Base-by-base conservation (phyloP, 2,113 vertebrate species). In the Hylia prasina region DNA sequence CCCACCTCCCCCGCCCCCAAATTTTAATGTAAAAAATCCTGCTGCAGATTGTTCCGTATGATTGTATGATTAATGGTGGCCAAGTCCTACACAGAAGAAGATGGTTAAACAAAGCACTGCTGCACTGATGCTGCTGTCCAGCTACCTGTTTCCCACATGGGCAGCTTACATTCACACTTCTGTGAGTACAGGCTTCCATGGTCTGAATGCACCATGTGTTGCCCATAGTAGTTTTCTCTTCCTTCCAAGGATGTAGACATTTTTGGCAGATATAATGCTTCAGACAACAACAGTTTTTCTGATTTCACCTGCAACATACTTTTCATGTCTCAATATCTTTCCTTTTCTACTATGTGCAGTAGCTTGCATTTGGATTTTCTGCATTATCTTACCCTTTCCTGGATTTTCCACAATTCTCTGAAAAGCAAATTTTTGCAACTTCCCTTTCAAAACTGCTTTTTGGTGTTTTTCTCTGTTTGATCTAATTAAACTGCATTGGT, bases 371-470 rank as follows among this genome's bases (percentile, higher is more conserved):
- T 79, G 44, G 27, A 72, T 85, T 87, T 87, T 73, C 45, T 65
- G 16, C 10, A 37, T 72, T 91, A 48, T 57, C 30, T 10, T 69
- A 33, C 5, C 3, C 9, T 81, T 68, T 27, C 16, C 47, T 70
- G 14, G 11, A 13, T 76, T 90, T 82, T 84, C 31, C 28, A 83
- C n/a, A 77, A 7, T 8, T 70, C 23, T 69, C 39, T 93, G 53
- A 95, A 97, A 70, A 73, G 57, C 3, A 85, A 96, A 10, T 35
- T 73, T 83, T 95, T 81, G 61, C 81, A 69, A 19, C 30, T 91
- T 96, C 85, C 68, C 58, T 87, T 91, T 95, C 69, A 90, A 94
- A 96, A 76, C 2, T 51, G 28, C 15, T 85, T 95, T 89, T 95
- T 72, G 19, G 5, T 86, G 33, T 78, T 96, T 95, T 87, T 79